These are phyloP conservation scores for Pipistrellus kuhlii DNA, from an alignment of 2,797 vertebrate genomes.

Conservation along the genomic window DNA sequence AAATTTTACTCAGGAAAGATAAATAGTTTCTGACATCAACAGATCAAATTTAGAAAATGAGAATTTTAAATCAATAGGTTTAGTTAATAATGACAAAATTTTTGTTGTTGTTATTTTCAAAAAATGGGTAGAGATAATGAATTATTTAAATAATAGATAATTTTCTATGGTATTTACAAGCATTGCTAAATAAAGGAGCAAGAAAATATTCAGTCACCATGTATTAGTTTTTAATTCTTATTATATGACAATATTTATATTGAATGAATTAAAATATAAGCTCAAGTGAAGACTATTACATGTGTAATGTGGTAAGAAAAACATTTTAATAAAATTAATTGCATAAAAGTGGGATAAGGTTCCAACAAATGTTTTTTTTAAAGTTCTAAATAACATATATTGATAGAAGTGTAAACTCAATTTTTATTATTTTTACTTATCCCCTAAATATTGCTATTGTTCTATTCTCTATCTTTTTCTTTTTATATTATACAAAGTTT, in stretches of 20 bases:
- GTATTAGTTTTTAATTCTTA: background rate
- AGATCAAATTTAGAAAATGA: background rate
- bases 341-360: background rate
- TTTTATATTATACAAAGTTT: background rate
- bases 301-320: background rate
- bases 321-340: slow-evolving; percentile 5
- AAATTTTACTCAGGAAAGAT: background rate
- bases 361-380: background rate
- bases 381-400: background rate
- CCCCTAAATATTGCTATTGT: background rate
- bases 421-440: background rate
- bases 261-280: slow-evolving; percentile 21
- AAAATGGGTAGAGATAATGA: background rate
- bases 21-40: background rate
- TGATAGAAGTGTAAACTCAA: background rate
- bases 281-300: background rate
- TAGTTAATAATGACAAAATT: background rate
- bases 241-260: background rate
- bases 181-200: background rate
- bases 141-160: background rate
- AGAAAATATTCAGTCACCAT: background rate
- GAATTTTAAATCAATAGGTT: slow-evolving; percentile 10
- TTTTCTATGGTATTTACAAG: background rate
- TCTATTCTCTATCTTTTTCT: background rate
- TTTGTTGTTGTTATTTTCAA: slow-evolving; percentile 16